A percentile compares a stretch with the other conserved stretches of the same genome.
phyloP scores from a whole-genome alignment of 2,888 invertebrate genomes.

The Aleiodes alternator region DNA sequence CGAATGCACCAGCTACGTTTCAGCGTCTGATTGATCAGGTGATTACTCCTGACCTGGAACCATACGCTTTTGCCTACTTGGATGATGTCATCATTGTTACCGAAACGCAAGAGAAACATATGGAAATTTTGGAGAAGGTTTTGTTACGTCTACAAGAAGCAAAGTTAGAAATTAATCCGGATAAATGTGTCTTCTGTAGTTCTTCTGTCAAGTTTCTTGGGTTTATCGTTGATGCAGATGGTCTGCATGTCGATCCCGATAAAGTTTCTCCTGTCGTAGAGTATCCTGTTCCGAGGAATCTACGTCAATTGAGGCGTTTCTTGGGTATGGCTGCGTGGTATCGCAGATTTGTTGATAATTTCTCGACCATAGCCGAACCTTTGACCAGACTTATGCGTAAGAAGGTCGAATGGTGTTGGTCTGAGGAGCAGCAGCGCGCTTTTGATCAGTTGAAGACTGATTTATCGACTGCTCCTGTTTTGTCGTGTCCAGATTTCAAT shows the following conservation, averaged over 20 bases:
- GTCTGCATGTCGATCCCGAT: conserved; percentile 33
- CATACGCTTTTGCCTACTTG: neutral
- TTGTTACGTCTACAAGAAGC: neutral
- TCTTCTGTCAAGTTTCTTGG: conserved; percentile 39
- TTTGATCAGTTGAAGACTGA: conserved; percentile 39
- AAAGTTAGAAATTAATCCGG: conserved; percentile 26
- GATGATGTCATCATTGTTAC: too few relatives aligned
- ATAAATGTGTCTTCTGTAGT: conserved; percentile 45
- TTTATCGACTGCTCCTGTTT: conserved; percentile 44
- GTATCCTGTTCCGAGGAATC: conserved; percentile 18
- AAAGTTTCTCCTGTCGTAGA: conserved; percentile 31
- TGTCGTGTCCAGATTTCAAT: conserved; percentile 52
- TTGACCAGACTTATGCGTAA: conserved; percentile 49
- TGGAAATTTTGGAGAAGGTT: neutral
- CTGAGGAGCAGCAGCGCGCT: conserved; percentile 19
- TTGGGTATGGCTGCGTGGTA: conserved; percentile 40
- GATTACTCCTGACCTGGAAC: neutral
- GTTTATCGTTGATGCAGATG: conserved; percentile 27
- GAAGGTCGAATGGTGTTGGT: conserved; percentile 44
- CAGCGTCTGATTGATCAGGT: neutral
- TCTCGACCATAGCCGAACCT: conserved; percentile 50
- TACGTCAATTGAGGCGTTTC: conserved; percentile 37
- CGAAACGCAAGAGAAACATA: too few relatives aligned
- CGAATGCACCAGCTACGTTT: conserved; percentile 56
- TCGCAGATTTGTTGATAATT: conserved; percentile 53